Evolutionary conservation across 1,140 invertebrate genomes (phyloP).

Genomic region (Neuroterus valhalla): DNA sequence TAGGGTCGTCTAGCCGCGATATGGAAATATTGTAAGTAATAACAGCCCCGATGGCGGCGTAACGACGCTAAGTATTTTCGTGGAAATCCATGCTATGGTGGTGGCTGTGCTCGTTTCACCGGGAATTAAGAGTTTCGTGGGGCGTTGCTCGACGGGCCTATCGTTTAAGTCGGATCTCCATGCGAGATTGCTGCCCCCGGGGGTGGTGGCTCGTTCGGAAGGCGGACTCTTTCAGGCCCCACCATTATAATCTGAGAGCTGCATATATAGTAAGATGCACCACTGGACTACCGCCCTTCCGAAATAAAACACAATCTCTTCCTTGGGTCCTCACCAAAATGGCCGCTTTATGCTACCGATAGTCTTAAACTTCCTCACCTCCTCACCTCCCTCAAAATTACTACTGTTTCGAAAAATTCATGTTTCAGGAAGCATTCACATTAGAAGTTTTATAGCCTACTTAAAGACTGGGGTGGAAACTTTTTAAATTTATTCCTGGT

Average conservation of each 20-base stretch:
- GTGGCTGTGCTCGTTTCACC: conserved; percentile 61
- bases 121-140: conserved; percentile 72
- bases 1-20: conserved; percentile 69
- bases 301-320: conserved; percentile 30
- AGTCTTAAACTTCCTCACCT: conserved; percentile 4
- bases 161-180: conserved; percentile 75
- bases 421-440: conserved; percentile 7
- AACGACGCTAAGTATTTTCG: conserved; percentile 65
- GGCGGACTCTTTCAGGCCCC: conserved; percentile 63
- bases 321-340: conserved; percentile 34
- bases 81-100: conserved; percentile 61
- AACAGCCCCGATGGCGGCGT: conserved; percentile 60
- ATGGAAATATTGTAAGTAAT: conserved; percentile 70
- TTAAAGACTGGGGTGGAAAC: neutral
- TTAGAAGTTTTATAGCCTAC: conserved; percentile 3
- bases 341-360: conserved; percentile 35
- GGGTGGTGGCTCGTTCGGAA: conserved; percentile 65
- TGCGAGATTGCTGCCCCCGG: conserved; percentile 72
- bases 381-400: neutral
- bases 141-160: conserved; percentile 71
- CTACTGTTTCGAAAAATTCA: conserved; percentile 5
- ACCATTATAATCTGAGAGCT: conserved; percentile 64
- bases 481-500: conserved; percentile 1
- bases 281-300: conserved; percentile 48
- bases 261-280: conserved; percentile 43